These are phyloP conservation scores for Polypedilum vanderplanki DNA, from an alignment of 1,140 invertebrate genomes.

Conservation along the genomic window DNA sequence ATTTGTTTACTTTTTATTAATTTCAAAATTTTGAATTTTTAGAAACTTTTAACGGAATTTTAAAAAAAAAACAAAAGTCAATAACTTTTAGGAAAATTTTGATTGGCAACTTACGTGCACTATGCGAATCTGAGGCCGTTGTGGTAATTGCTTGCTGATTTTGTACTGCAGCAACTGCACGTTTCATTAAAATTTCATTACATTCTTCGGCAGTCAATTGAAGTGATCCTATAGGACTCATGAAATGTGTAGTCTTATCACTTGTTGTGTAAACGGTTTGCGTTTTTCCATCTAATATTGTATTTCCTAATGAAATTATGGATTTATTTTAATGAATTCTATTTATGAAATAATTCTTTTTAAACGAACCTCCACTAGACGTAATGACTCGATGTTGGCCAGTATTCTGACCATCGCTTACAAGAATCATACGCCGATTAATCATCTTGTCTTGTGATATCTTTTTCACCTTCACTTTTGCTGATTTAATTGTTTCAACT, in stretches of 20 bases:
- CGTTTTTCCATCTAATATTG: constrained; percentile 43
- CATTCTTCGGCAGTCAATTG: constrained; percentile 70
- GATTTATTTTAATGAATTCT: neutral
- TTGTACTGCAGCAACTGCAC: constrained; percentile 44
- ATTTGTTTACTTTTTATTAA: neutral
- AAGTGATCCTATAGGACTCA: constrained; percentile 60
- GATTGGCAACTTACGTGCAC: constrained; percentile 6
- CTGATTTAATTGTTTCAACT: neutral
- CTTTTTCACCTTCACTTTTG: neutral
- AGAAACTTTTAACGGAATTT: neutral
- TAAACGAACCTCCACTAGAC: neutral
- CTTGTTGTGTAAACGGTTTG: constrained; percentile 42
- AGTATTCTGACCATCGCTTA: neutral
- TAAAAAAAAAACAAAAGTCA: neutral
- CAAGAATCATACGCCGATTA: neutral
- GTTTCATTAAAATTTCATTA: constrained; percentile 66
- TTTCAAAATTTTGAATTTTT: neutral
- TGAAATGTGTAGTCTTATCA: constrained; percentile 44
- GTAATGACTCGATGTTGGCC: constrained; percentile 16
- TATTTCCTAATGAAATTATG: constrained; percentile 39
- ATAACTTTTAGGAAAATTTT: no score
- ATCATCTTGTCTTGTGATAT: constrained; percentile 1
- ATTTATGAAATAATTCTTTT: neutral
- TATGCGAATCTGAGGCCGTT: constrained; percentile 30
- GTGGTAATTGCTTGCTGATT: constrained; percentile 40